phyloP scores from a whole-genome alignment of 2,888 invertebrate genomes.

The Hipparchia sbordonii region DNA sequence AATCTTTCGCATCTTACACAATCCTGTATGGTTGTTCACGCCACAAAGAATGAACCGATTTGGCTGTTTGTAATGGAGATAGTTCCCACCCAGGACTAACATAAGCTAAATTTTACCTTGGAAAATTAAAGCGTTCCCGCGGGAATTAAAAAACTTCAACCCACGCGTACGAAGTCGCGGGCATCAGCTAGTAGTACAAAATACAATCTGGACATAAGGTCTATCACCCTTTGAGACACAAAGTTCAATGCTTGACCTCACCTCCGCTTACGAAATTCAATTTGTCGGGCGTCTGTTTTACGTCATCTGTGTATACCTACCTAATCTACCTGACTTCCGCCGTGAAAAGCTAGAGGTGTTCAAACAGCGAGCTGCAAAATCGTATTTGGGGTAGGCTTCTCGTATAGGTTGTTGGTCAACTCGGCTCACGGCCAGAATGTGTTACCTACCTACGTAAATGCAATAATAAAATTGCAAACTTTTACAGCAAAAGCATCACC shows the following conservation, averaged over 20 bases:
- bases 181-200: background rate
- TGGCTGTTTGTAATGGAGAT: too few species aligned
- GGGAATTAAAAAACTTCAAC: too few species aligned
- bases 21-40: too few species aligned
- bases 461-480: background rate
- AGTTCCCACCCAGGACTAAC: too few species aligned
- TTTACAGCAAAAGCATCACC: background rate
- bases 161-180: too few species aligned
- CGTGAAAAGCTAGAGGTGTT: slow-evolving; percentile 9
- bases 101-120: too few species aligned
- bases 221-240: background rate
- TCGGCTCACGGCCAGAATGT: background rate
- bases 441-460: background rate
- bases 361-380: slow-evolving; percentile 10
- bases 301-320: background rate
- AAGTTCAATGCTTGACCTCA: background rate
- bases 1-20: too few species aligned
- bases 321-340: slow-evolving; percentile 19
- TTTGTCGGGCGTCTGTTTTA: slow-evolving; percentile 11
- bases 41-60: too few species aligned
- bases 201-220: background rate
- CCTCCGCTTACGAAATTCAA: slow-evolving; percentile 13
- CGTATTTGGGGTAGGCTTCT: slow-evolving; percentile 2
- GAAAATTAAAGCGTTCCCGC: too few species aligned
- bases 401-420: slow-evolving; percentile 6